phyloP scores from a whole-genome alignment of 1,140 invertebrate species.

The Euura lappo region DNA sequence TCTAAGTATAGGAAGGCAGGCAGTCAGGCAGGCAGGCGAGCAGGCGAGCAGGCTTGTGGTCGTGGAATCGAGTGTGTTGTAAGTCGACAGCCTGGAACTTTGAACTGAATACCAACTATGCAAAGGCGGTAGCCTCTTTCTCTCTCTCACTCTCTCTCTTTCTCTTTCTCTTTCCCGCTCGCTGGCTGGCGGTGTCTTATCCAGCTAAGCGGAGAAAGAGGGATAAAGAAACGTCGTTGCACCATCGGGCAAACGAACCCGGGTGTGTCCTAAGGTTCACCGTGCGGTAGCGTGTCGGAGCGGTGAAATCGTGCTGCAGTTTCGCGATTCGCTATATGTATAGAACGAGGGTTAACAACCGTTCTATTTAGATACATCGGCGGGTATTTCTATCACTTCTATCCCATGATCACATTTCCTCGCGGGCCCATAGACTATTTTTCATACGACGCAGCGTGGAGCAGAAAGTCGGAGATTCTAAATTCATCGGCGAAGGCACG shows the following conservation, averaged over 20 bases:
- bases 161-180: conserved; percentile 12
- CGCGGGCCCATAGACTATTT: too few species aligned
- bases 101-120: conserved; percentile 12
- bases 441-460: too few species aligned
- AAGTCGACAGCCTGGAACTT: conserved; percentile 7
- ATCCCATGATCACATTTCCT: too few species aligned
- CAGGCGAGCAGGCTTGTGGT: not conserved
- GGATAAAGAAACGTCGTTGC: not conserved
- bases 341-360: not conserved
- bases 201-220: not conserved
- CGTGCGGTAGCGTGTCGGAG: not conserved
- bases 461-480: too few species aligned
- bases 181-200: not conserved
- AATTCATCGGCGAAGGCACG: too few species aligned
- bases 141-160: conserved; percentile 13
- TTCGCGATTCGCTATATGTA: not conserved
- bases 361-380: not conserved
- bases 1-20: conserved; percentile 4
- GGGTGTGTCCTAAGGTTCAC: conserved; percentile 5
- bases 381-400: not conserved
- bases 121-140: conserved; percentile 3
- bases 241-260: conserved; percentile 1
- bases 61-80: conserved; percentile 5
- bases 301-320: not conserved
- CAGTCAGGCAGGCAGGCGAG: too few species aligned